A percentile compares a stretch with the other conserved stretches of the same genome.
phyloP scores from a whole-genome alignment of 2,888 invertebrate genomes.

The Machimus rusticus region DNA sequence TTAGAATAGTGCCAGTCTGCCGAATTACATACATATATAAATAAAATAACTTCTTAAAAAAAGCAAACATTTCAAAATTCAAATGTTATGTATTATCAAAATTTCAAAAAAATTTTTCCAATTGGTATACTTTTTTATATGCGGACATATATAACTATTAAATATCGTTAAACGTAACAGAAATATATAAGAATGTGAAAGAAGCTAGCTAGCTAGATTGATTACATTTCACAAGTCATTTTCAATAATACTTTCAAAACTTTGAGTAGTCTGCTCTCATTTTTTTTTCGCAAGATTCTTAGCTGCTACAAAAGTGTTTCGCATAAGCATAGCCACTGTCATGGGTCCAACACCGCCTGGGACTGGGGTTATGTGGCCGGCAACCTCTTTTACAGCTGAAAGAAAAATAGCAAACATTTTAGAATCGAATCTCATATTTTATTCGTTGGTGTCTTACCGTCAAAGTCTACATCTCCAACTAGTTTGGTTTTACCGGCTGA shows the following conservation, averaged over 20 bases:
- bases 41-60: not conserved
- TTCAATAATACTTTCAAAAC: not conserved
- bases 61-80: not conserved
- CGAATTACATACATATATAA: not conserved
- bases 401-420: not conserved
- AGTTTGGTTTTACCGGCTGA: conserved; percentile 73
- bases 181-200: not conserved
- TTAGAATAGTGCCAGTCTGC: too few species aligned
- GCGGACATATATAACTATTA: not conserved
- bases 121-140: not conserved
- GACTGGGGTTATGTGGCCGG: conserved; percentile 92
- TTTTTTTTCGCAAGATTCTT: conserved; percentile 58
- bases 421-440: not conserved
- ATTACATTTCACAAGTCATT: not conserved
- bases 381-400: conserved; percentile 64
- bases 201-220: not conserved
- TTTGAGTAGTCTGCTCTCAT: not conserved
- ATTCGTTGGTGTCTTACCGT: conserved; percentile 65
- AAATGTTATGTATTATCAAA: not conserved
- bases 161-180: not conserved
- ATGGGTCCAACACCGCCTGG: conserved; percentile 98
- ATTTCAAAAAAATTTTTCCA: not conserved
- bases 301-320: conserved; percentile 85
- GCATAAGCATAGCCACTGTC: conserved; percentile 98
- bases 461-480: conserved; percentile 90